Evolutionary conservation across 2,113 vertebrate species (phyloP).

Genomic region (Mastomys coucha): DNA sequence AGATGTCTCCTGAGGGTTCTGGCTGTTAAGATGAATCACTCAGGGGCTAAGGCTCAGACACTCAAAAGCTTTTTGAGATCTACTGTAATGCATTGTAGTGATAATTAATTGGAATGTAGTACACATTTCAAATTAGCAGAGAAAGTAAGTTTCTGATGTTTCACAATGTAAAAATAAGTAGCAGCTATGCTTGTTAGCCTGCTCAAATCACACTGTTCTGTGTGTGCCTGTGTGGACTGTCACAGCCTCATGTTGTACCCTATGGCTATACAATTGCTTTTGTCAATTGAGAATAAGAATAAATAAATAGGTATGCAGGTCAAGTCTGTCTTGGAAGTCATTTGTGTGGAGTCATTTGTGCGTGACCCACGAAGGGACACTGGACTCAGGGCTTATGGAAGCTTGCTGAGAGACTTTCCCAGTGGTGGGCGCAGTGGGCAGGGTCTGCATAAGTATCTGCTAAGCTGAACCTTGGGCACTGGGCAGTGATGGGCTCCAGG

Average conservation of each 20-base stretch:
- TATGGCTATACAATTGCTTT: accelerated
- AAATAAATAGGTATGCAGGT: background rate
- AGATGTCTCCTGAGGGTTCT: accelerated
- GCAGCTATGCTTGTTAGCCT: background rate
- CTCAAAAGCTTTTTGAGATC: background rate
- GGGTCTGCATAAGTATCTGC: too few relatives aligned
- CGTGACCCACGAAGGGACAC: background rate
- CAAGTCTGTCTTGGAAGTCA: background rate
- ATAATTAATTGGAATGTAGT: background rate
- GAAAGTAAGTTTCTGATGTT: background rate
- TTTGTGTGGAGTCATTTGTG: background rate
- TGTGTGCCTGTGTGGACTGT: background rate
- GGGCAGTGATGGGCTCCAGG: background rate
- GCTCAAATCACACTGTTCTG: background rate
- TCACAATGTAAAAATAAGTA: background rate
- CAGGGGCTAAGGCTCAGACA: background rate
- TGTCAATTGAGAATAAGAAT: background rate
- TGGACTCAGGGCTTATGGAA: background rate
- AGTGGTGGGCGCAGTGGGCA: accelerated
- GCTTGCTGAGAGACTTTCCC: accelerated
- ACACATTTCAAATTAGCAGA: background rate
- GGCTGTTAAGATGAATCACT: background rate
- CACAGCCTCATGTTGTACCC: too few relatives aligned
- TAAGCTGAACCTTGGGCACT: background rate
- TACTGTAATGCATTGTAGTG: too few relatives aligned